Evolutionary conservation across 2,888 invertebrate species (phyloP).

Genomic region (Caenorhabditis becei): DNA sequence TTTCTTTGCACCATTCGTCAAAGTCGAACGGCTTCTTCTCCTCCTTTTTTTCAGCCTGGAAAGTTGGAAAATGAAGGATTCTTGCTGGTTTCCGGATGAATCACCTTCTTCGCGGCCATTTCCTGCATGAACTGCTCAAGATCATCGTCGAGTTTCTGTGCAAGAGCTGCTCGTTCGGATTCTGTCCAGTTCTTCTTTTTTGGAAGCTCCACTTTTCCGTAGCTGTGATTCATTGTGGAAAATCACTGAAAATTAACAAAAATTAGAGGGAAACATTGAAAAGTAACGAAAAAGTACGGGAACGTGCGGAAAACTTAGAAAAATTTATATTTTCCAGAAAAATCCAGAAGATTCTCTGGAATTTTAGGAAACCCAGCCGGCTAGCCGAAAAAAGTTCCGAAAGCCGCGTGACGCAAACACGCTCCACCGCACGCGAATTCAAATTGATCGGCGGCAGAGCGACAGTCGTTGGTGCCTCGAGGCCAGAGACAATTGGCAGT

Average conservation of each 20-base stretch:
- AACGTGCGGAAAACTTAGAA: too few relatives aligned
- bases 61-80: not conserved
- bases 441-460: conserved; percentile 27
- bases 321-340: too few relatives aligned
- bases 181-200: conserved; percentile 69
- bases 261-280: not conserved
- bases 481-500: conserved; percentile 41
- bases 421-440: conserved; percentile 46
- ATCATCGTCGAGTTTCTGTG: conserved; percentile 77
- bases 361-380: not conserved
- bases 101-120: conserved; percentile 75
- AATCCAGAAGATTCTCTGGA: not conserved
- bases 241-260: not conserved
- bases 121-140: conserved; percentile 78
- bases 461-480: conserved; percentile 28
- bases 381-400: not conserved
- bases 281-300: not conserved
- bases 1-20: conserved; percentile 78
- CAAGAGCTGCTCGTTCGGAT: conserved; percentile 72
- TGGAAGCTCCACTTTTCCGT: conserved; percentile 41
- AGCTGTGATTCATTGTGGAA: conserved; percentile 33
- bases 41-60: conserved; percentile 52
- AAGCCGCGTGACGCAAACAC: conserved; percentile 13
- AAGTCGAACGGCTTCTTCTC: conserved; percentile 78
- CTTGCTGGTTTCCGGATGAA: not conserved